Evolutionary conservation across 1,140 invertebrate genomes (phyloP).

Genomic region (Metaphire vulgaris): DNA sequence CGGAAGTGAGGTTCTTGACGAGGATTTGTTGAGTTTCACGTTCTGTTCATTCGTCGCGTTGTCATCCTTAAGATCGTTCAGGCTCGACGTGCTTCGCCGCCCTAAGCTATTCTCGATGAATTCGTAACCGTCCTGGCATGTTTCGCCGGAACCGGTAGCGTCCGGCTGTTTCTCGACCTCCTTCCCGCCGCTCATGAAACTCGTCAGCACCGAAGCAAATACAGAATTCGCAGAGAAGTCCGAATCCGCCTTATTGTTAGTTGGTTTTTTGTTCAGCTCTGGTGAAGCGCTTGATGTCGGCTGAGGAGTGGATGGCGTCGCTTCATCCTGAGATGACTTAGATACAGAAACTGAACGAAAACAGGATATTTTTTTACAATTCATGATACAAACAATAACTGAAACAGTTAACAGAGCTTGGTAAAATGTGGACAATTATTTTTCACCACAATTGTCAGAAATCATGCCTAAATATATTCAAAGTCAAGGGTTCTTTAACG

Average conservation of each 20-base stretch:
- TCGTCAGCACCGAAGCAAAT: background rate
- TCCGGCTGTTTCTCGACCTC: background rate
- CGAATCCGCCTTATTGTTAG: background rate
- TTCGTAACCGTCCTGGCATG: background rate
- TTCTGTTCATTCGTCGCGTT: background rate
- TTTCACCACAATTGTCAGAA: too few relatives aligned
- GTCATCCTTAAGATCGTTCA: background rate
- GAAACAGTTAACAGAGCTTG: too few relatives aligned
- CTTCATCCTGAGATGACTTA: constrained; percentile 2
- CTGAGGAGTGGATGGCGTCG: constrained; percentile 3
- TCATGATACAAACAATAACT: too few relatives aligned
- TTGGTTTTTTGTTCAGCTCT: constrained; percentile 30
- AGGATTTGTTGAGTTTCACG: background rate
- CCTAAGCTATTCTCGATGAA: background rate
- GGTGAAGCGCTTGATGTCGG: constrained; percentile 46
- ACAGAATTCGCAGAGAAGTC: background rate
- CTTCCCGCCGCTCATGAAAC: background rate
- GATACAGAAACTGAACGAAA: background rate
- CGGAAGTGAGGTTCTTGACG: background rate
- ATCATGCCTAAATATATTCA: too few relatives aligned
- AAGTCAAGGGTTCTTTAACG: too few relatives aligned
- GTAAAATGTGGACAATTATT: too few relatives aligned
- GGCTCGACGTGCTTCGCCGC: background rate
- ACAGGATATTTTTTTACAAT: too few relatives aligned
- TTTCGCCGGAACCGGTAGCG: background rate